Evolutionary conservation across 1,140 invertebrate genomes (phyloP).

Genomic region (Holotrichia oblita): DNA sequence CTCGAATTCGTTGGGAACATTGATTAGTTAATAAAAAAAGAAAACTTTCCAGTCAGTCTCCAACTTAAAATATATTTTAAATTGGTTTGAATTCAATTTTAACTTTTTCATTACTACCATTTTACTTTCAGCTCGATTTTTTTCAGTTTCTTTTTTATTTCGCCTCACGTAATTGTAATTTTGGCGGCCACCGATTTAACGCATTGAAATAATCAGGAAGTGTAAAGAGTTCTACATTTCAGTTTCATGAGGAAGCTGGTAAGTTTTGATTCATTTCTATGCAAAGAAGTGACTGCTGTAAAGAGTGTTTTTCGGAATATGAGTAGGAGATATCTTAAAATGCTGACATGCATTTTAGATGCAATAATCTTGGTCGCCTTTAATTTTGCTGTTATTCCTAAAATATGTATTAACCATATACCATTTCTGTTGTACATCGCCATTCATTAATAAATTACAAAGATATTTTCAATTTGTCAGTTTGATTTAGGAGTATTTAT

Average conservation of each 20-base stretch:
- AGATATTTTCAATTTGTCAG: too few species aligned
- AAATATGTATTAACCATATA: too few species aligned
- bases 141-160: background rate
- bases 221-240: background rate
- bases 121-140: slow-evolving; percentile 16
- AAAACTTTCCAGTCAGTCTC: slow-evolving; percentile 52
- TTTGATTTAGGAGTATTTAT: too few species aligned
- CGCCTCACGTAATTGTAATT: slow-evolving; percentile 25
- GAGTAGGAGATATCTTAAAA: too few species aligned
- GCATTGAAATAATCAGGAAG: slow-evolving; percentile 1
- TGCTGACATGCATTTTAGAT: too few species aligned
- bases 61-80: slow-evolving; percentile 51
- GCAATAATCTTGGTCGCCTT: too few species aligned
- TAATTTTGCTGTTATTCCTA: too few species aligned
- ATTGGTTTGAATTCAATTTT: slow-evolving; percentile 53
- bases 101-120: slow-evolving; percentile 48
- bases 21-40: slow-evolving; percentile 52
- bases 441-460: too few species aligned
- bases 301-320: too few species aligned
- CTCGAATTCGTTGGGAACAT: slow-evolving; percentile 48
- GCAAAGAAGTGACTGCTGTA: too few species aligned
- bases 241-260: background rate
- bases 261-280: slow-evolving; percentile 19
- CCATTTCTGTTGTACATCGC: too few species aligned
- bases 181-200: background rate